Evolutionary conservation across 1,140 invertebrate genomes (phyloP).

Genomic region (Bradynema listronoti): DNA sequence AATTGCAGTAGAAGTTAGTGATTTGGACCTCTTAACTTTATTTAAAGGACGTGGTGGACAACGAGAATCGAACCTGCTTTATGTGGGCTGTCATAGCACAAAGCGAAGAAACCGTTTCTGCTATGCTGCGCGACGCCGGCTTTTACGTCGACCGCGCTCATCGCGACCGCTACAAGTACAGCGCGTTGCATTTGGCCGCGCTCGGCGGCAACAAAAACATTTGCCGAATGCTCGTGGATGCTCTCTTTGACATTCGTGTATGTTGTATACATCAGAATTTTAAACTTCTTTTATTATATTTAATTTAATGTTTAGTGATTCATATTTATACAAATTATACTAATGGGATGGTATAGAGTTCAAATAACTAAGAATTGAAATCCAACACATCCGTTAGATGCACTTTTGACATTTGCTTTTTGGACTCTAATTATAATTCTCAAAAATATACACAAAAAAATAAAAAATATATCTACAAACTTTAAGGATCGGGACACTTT

Average conservation of each 20-base stretch:
- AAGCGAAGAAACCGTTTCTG: constrained; percentile 25
- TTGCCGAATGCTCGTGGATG: constrained; percentile 33
- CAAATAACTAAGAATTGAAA: no score
- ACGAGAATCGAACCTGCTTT: constrained; percentile 27
- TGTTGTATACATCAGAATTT: no score
- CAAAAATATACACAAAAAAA: no score
- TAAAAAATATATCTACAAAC: no score
- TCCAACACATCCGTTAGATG: no score
- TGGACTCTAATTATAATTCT: no score
- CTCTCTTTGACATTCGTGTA: constrained; percentile 19
- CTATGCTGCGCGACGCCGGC: constrained; percentile 17
- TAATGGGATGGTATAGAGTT: no score
- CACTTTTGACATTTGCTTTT: no score
- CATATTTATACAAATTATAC: no score
- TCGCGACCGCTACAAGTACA: constrained; percentile 18
- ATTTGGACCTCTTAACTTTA: neutral
- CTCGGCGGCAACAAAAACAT: constrained; percentile 24
- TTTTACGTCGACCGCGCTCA: neutral
- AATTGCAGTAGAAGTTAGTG: neutral
- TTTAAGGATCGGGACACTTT: constrained; percentile 31
- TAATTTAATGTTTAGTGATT: no score
- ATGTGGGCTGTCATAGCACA: constrained; percentile 45
- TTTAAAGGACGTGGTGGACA: constrained; percentile 31
- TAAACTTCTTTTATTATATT: no score
- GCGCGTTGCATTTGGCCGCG: constrained; percentile 39